Evolutionary conservation across 2,797 vertebrate species (phyloP).

Genomic region (Synaphobranchus kaupii): DNA sequence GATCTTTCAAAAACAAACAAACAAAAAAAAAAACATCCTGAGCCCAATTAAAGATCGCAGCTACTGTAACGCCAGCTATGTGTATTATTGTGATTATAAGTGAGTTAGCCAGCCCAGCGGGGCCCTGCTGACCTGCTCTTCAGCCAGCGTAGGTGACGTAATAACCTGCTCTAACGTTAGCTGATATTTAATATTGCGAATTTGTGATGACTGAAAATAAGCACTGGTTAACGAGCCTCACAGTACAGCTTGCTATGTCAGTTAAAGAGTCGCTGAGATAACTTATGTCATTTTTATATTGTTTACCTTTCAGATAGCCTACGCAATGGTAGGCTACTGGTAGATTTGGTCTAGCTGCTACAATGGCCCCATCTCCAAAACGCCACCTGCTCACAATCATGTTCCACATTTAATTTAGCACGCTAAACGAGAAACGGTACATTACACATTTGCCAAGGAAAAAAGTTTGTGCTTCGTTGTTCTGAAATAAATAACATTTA

Average conservation of each 20-base stretch:
- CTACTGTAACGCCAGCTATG: neutral
- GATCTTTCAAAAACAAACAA: neutral
- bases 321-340: neutral
- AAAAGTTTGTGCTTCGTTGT: neutral
- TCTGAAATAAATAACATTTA: neutral
- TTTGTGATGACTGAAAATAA: neutral
- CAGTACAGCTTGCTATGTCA: neutral
- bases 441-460: neutral
- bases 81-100: neutral
- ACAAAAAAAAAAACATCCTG: too few relatives aligned
- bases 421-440: neutral
- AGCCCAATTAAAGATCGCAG: neutral
- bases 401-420: neutral
- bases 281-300: neutral
- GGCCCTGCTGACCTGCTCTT: neutral
- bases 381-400: slow-evolving; percentile 28
- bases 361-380: neutral
- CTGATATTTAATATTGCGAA: neutral
- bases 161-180: neutral
- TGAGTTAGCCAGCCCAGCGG: neutral
- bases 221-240: neutral
- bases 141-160: neutral
- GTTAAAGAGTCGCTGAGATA: neutral
- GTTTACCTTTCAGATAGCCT: neutral
- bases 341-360: slow-evolving; percentile 9